Conservation (phyloP, 2,888 invertebrate species). For the Desoria tigrina region DNA sequence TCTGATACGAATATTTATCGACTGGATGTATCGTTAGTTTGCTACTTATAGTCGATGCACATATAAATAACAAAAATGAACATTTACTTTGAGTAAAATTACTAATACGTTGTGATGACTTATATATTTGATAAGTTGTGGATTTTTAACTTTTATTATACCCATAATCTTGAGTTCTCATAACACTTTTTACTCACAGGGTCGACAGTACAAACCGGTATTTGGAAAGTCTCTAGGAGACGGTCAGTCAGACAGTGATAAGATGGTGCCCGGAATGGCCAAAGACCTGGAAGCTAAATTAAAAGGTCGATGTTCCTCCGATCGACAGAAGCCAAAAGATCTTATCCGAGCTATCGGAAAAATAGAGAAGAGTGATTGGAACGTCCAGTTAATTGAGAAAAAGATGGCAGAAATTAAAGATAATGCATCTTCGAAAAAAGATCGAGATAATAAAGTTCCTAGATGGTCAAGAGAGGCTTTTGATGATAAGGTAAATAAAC, state of each 20-base stretch:
- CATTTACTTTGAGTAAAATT: too few relatives aligned
- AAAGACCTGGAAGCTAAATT: slow-evolving; percentile 78
- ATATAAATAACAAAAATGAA: too few relatives aligned
- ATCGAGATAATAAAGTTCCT: slow-evolving; percentile 73
- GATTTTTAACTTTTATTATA: too few relatives aligned
- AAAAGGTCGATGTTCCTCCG: slow-evolving; percentile 62
- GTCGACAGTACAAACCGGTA: slow-evolving; percentile 44
- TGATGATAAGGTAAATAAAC: slow-evolving; percentile 17
- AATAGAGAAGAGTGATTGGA: slow-evolving; percentile 87
- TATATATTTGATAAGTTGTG: too few relatives aligned
- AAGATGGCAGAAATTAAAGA: slow-evolving; percentile 77
- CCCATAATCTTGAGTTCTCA: too few relatives aligned
- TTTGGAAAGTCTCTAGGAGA: slow-evolving; percentile 25
- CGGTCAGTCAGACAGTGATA: slow-evolving; percentile 39
- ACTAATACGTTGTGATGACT: too few relatives aligned
- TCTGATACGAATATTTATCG: too few relatives aligned
- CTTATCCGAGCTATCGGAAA: slow-evolving; percentile 80
- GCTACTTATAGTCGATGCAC: too few relatives aligned
- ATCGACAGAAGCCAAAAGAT: slow-evolving; percentile 78
- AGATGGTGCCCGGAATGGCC: slow-evolving; percentile 64
- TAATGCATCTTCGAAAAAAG: slow-evolving; percentile 55
- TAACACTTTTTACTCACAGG: slow-evolving; percentile 42
- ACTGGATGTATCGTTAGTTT: too few relatives aligned
- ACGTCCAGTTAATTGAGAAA: slow-evolving; percentile 84
- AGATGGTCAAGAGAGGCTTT: slow-evolving; percentile 68